A percentile compares a stretch with the other conserved stretches of the same genome.
phyloP scores from a whole-genome alignment of 2,797 vertebrate species.

The Setipinna tenuifilis region DNA sequence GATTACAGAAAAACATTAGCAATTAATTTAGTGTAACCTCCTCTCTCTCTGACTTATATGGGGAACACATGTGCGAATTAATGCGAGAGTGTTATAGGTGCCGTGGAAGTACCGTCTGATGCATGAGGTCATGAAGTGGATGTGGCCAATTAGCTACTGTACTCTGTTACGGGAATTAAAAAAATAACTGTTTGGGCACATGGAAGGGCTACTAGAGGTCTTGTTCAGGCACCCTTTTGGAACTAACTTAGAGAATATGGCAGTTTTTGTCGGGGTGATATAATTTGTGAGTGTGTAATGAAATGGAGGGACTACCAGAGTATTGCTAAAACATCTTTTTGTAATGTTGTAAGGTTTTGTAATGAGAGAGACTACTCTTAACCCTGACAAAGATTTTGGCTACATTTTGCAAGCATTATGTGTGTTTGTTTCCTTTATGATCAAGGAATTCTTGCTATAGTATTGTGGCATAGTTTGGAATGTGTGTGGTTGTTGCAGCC shows the following conservation, averaged over 20 bases:
- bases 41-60: background rate
- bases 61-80: constrained; percentile 22
- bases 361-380: background rate
- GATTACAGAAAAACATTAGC: constrained; percentile 47
- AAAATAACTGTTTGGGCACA: background rate
- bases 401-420: background rate
- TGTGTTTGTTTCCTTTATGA: background rate
- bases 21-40: constrained; percentile 42
- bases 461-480: background rate
- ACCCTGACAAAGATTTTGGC: background rate
- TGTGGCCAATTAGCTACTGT: constrained; percentile 23
- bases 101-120: background rate
- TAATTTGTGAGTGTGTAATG: no score
- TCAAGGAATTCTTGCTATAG: background rate
- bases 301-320: no score
- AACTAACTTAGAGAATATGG: background rate
- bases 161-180: background rate
- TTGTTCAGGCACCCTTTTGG: background rate
- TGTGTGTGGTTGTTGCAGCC: background rate
- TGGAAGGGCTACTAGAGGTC: background rate
- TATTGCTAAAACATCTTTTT: no score
- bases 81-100: background rate
- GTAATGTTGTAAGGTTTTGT: no score
- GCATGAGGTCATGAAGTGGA: constrained; percentile 10
- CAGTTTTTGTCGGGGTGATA: no score